These are phyloP conservation scores for Prosopocoilus inquinatus DNA, from an alignment of 2,888 invertebrate genomes.

Conservation along the genomic window DNA sequence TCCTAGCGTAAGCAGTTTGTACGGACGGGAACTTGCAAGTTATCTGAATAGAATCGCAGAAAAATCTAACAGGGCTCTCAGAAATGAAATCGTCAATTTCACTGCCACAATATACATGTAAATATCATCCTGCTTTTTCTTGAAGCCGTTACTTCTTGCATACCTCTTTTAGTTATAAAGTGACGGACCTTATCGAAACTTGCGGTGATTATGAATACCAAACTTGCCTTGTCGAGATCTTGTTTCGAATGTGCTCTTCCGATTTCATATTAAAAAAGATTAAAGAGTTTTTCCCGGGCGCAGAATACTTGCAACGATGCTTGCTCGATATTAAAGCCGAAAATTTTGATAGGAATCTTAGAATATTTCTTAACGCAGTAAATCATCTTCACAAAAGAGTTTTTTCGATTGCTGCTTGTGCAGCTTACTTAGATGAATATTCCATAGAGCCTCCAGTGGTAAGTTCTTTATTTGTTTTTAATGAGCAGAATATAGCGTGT, in stretches of 20 bases:
- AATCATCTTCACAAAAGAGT: conserved; percentile 5
- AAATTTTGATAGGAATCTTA: conserved; percentile 5
- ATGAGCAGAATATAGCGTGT: neutral
- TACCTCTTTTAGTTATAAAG: conserved; percentile 6
- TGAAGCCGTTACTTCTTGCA: neutral
- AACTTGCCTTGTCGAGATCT: conserved; percentile 9
- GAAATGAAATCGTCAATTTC: conserved; percentile 4
- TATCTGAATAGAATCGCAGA: conserved; percentile 3
- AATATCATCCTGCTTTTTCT: neutral
- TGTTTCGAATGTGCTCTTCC: conserved; percentile 7
- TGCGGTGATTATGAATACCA: conserved; percentile 18
- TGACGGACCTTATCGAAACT: conserved; percentile 3
- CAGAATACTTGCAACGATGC: conserved; percentile 7
- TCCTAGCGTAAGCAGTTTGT: conserved; percentile 8
- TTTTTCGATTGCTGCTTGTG: conserved; percentile 4
- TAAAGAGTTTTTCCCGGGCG: conserved; percentile 8
- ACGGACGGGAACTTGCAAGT: conserved; percentile 7
- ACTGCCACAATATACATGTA: conserved; percentile 10
- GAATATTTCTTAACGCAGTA: conserved; percentile 8
- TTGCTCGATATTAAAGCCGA: conserved; percentile 5
- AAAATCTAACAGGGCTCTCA: neutral
- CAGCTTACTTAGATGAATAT: conserved; percentile 7
- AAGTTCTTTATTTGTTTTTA: neutral
- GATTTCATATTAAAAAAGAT: conserved; percentile 1
- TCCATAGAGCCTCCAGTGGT: conserved; percentile 7